Base-by-base conservation (phyloP, 2,797 vertebrate species). In the Gambelia wislizenii region DNA sequence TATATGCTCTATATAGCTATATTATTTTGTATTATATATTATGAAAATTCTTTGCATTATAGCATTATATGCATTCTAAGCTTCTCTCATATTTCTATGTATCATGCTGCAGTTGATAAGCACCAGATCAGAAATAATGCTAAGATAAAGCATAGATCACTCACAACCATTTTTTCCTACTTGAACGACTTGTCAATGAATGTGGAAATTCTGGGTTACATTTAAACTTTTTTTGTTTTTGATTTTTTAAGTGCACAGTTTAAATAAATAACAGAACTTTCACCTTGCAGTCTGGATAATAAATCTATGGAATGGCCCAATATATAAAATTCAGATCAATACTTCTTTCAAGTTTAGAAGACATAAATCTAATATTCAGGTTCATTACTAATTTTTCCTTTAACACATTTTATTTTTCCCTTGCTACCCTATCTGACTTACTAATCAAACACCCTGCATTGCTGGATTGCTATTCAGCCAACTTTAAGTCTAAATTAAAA, bases 11-110 rank as follows among this genome's bases (percentile, higher is more conserved):
- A 77, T 61, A 77, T 56, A 86, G 42, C 64, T 80, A 72, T 72
- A 94, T 92, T 92, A 94, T 92, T 90, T 84, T 80, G 47, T 75
- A 87, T 80, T 88, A 85, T 30, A 85, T 89, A 84, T 67, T 67
- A 87, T 27, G 89, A 83, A 52, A 36, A 82, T 80, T 76, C 86
- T 92, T 89, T 93, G 39, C 90, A 89, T 85, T 93, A 89, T 16
- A 79, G 89, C 94, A 90, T 89, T 82, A 92, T 88, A 88, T 85
- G 87, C 79, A 89, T 7, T 54, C 44, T 22, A 42, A 80, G 22
- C 44, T 4, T 67, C 30, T 33, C 30, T 75, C 47, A 86, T 52
- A n/a, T n/a, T 39, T 77, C 70, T 56, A 61, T 27, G 59, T 22
- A 67, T 20, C 54, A 82, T 27, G 91, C 89, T 82, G 90, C 87